Conservation (phyloP, 2,888 invertebrate genomes). For the Apoderus coryli region DNA sequence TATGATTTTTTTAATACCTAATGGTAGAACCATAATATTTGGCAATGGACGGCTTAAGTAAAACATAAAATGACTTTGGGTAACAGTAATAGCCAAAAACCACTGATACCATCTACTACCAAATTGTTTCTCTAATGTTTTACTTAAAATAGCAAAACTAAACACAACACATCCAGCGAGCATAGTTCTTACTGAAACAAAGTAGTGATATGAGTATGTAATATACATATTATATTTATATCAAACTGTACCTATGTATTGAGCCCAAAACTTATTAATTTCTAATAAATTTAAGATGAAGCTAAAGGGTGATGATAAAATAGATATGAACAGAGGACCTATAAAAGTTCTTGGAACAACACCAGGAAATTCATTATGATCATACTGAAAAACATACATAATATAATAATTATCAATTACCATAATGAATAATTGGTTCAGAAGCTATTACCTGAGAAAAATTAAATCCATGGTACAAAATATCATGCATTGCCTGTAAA, state of each 20-base stretch:
- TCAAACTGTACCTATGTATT: constrained; percentile 63
- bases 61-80: constrained; percentile 97
- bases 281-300: constrained; percentile 49
- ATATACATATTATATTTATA: constrained; percentile 9
- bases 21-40: constrained; percentile 82
- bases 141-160: constrained; percentile 58
- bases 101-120: constrained; percentile 66
- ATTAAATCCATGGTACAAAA: constrained; percentile 77
- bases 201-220: constrained; percentile 3
- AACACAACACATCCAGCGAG: constrained; percentile 63
- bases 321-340: constrained; percentile 73
- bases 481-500: constrained; percentile 94
- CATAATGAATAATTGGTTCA: constrained; percentile 6
- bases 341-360: constrained; percentile 95
- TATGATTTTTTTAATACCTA: constrained; percentile 46
- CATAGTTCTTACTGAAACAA: constrained; percentile 57
- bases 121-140: constrained; percentile 61
- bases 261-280: constrained; percentile 73
- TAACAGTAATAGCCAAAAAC: constrained; percentile 69
- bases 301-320: constrained; percentile 63
- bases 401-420: background rate
- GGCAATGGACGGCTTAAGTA: constrained; percentile 90
- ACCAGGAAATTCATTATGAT: constrained; percentile 94
- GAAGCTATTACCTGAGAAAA: constrained; percentile 54
- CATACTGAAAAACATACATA: constrained; percentile 56